Conservation (phyloP, 2,888 invertebrate genomes). For the Blera fallax region DNA sequence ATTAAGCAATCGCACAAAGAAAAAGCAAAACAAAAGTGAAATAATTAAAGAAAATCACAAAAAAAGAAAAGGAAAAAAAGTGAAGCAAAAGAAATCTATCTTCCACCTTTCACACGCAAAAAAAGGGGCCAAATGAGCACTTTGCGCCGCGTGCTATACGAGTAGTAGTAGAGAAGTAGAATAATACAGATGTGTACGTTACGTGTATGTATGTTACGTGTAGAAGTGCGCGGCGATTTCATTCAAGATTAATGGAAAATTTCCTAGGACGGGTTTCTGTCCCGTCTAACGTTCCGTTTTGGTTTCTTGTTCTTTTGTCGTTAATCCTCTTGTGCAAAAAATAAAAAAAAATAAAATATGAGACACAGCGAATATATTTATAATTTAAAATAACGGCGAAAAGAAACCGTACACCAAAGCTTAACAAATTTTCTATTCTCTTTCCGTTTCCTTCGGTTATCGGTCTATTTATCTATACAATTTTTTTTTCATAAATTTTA, state of each 20-base stretch:
- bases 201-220: conserved; percentile 4
- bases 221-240: conserved; percentile 69
- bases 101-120: conserved; percentile 33
- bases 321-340: background rate
- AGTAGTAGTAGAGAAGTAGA: conserved; percentile 13
- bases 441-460: background rate
- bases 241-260: conserved; percentile 72
- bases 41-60: conserved; percentile 46
- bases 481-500: background rate
- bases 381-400: background rate
- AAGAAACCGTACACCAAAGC: background rate
- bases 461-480: background rate
- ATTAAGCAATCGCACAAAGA: conserved; percentile 44
- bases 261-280: conserved; percentile 56
- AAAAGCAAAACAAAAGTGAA: conserved; percentile 37
- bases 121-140: conserved; percentile 53
- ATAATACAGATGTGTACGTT: background rate
- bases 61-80: background rate
- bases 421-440: background rate
- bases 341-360: background rate
- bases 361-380: background rate
- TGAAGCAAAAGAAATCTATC: conserved; percentile 21
- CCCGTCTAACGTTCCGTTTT: conserved; percentile 30
- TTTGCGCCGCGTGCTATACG: conserved; percentile 48
- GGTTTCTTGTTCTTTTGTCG: conserved; percentile 6